Evolutionary conservation across 2,888 invertebrate genomes (phyloP), one percentile per base, ranked within the genome.

Genomic region (Pomacea canaliculata): DNA sequence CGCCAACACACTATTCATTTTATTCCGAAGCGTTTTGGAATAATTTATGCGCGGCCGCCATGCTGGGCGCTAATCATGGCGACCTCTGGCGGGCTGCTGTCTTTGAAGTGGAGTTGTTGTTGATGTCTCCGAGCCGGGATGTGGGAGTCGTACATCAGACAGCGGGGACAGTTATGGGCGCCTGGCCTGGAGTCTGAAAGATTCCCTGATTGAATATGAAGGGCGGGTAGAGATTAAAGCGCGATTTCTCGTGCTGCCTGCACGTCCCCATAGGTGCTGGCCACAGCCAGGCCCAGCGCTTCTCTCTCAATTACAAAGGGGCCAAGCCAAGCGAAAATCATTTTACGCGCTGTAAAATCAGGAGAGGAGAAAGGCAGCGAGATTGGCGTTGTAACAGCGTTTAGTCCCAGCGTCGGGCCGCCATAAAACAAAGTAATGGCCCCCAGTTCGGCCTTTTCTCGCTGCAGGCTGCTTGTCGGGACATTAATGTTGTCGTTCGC

Each of bases 401-500:
- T 74, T 74, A 74, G 74, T 68, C 74, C 49, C 62, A 69, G 62
- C 46, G 69, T 37, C 74, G 69, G 69, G 62, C 68, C 56, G 27
- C 74, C 74, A 74, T 74, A 74, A 74, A 74, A 74, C 74, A 74
- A 74, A 74, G 74, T 74, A 74, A 74, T 74, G 74, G 74, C 74
- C 46, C 74, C 74, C 69, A 51, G 69, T 74, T 69, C 48, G 74
- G 74, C 74, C 69, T 74, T 74, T 49, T 46, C 46, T 37, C 68
- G 69, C 69, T 69, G 69, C 69, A 68, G 74, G 74, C 74, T 56
- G 56, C 74, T 74, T 68, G 74, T 74, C 69, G 68, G 68, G 23
- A 59, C 74, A 67, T 74, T 74, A 74, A 74, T 74, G 74, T 74
- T 74, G 74, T 74, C 74, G 74, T 74, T 74, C 69, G 68, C 67